Percentiles rank a stretch among this genome's conserved stretches.
phyloP scores from a whole-genome alignment of 1,140 invertebrate species.

The Trachymyrmex septentrionalis region DNA sequence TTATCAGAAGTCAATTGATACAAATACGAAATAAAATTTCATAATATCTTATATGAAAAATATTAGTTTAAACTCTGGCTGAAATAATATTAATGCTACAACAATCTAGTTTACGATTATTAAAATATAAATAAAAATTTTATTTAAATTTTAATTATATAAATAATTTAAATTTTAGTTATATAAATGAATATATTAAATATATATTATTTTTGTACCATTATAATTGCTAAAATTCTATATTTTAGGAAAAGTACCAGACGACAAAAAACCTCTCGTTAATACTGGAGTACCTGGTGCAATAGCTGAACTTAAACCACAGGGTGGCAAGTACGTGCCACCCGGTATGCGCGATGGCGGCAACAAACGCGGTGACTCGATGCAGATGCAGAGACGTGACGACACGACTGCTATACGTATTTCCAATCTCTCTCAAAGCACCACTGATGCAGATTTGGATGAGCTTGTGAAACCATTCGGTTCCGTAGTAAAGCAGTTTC shows the following conservation, averaged over 20 bases:
- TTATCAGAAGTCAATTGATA: background rate
- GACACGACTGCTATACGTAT: constrained; percentile 97
- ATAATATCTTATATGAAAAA: no score
- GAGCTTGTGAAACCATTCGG: constrained; percentile 98
- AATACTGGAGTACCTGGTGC: constrained; percentile 80
- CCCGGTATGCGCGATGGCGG: constrained; percentile 95
- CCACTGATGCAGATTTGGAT: constrained; percentile 97
- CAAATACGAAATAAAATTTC: background rate
- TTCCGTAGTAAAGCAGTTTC: constrained; percentile 94
- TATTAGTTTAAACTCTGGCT: no score
- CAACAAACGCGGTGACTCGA: constrained; percentile 90
- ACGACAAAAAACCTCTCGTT: constrained; percentile 82
- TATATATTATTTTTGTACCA: background rate
- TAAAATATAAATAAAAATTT: no score
- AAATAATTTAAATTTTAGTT: no score
- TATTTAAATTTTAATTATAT: no score
- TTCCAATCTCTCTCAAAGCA: constrained; percentile 98
- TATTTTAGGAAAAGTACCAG: constrained; percentile 79
- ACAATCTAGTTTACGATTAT: no score
- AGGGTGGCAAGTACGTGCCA: constrained; percentile 92
- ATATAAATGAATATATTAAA: background rate
- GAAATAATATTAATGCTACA: no score
- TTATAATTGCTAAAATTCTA: constrained; percentile 2
- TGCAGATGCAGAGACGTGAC: constrained; percentile 90
- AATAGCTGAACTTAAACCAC: constrained; percentile 84